Percentiles rank a stretch among this genome's conserved stretches.
Evolutionary conservation across 2,113 vertebrate genomes (phyloP).

Genomic region (Neomonachus schauinslandi): DNA sequence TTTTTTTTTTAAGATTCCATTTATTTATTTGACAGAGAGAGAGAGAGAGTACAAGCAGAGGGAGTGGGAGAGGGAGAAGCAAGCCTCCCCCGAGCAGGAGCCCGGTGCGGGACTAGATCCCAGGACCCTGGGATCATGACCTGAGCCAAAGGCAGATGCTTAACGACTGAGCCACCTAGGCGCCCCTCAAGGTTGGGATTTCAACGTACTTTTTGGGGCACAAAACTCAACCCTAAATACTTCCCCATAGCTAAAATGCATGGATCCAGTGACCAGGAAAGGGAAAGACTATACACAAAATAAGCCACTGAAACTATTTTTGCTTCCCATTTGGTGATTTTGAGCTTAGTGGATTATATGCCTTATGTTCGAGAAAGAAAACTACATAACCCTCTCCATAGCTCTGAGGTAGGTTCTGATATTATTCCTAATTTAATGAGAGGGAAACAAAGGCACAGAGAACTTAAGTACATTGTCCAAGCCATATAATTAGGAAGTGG

Average conservation of each 20-base stretch:
- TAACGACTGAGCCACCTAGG: too few species aligned
- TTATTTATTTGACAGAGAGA: too few species aligned
- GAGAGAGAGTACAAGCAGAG: too few species aligned
- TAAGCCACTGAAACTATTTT: not conserved
- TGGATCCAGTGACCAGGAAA: not conserved
- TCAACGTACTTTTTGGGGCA: not conserved
- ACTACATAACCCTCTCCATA: not conserved
- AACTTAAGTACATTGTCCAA: not conserved
- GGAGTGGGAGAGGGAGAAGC: too few species aligned
- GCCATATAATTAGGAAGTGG: not conserved
- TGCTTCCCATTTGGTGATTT: not conserved
- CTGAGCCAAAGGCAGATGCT: too few species aligned
- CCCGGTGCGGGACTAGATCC: rapidly evolving
- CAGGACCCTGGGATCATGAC: too few species aligned
- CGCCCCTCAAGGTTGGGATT: not conserved
- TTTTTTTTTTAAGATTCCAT: too few species aligned
- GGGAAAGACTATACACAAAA: not conserved
- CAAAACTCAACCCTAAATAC: not conserved
- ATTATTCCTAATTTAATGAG: not conserved
- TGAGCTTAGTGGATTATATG: not conserved
- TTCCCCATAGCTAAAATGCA: not conserved
- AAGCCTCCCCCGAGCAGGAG: too few species aligned
- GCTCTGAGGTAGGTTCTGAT: rapidly evolving
- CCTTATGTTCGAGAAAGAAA: not conserved
- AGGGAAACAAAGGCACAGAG: not conserved